These are phyloP conservation scores for Pissodes strobi DNA, from an alignment of 1,140 invertebrate genomes.

Conservation along the genomic window DNA sequence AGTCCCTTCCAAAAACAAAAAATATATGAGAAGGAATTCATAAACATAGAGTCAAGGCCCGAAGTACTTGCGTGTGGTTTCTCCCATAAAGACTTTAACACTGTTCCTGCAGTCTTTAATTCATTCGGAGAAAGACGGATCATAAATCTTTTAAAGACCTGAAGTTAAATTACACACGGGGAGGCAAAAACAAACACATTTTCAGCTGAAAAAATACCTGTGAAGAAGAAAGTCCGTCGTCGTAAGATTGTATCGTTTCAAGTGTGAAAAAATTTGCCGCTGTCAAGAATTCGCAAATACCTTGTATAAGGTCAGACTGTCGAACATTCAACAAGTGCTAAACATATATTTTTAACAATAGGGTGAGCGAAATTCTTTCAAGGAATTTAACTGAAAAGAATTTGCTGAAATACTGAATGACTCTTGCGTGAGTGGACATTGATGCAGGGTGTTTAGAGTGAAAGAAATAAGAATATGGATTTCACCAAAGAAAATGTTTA, in stretches of 20 bases:
- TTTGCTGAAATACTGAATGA: too few species aligned
- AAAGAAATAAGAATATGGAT: constrained; percentile 42
- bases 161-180: constrained; percentile 4
- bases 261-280: too few species aligned
- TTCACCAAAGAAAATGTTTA: constrained; percentile 48
- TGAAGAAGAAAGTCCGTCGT: too few species aligned
- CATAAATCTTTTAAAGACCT: constrained; percentile 5
- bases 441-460: background rate
- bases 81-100: background rate
- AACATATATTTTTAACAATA: too few species aligned
- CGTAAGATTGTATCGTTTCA: too few species aligned
- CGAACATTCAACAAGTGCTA: too few species aligned
- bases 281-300: too few species aligned
- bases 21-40: too few species aligned
- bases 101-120: background rate
- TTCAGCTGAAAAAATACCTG: constrained; percentile 5
- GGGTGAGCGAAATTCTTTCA: too few species aligned
- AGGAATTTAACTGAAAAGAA: too few species aligned
- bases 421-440: background rate
- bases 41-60: background rate
- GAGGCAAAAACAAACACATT: constrained; percentile 4
- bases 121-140: background rate
- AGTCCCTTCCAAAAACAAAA: too few species aligned
- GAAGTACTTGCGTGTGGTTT: background rate
- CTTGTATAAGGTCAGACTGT: too few species aligned